Base-by-base conservation (phyloP, 1,140 invertebrate species). In the Macrosteles quadrilineatus region DNA sequence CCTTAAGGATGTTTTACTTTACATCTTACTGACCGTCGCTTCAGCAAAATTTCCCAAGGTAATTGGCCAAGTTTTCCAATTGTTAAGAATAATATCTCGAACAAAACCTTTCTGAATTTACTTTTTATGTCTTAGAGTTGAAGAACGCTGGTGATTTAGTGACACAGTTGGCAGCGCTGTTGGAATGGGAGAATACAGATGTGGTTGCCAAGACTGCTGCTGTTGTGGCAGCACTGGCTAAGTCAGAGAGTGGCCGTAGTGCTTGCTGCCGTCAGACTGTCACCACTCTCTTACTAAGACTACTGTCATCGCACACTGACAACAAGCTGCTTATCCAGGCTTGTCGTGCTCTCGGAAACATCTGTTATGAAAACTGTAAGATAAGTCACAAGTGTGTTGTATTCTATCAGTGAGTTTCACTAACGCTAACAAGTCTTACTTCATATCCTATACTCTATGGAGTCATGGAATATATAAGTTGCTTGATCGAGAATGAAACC, bases 331-430 rank as follows among this genome's bases (percentile, higher is more conserved):
- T 87, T 25, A 89, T 87, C 69, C 92, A 95, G 77, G 85, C 87
- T 21, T 91, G 90, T 72, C 84, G 94, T 75, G 92, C 92, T 4
- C 80, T 96, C 23, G 93, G 92, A 53, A 96, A 96, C 79, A 89
- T 96, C 74, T 95, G 91, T 75, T 96, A 90, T 80, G 90, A 95
- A 76, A 94, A 94, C 83, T 89, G 93, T 86, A 83, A 83, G 74
- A n/a, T n/a, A n/a, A n/a, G n/a, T n/a, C n/a, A n/a, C n/a, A n/a
- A 85, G 62, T 59, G 65, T 29, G 12, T n/a, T n/a, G 68, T 17
- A 63, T 66, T 68, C 50, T n/a, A 70, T 74, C 68, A 73, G 40
- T 17, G 9, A 65, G 29, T 67, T 57, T 68, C 12, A 11, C 6
- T 25, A 11, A n/a, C 19, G 53, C 23, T n/a, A 69, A 14, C n/a